Percentiles rank a stretch among this genome's conserved stretches.
Conservation (phyloP, 2,113 vertebrate species). For the Cyanoderma ruficeps region DNA sequence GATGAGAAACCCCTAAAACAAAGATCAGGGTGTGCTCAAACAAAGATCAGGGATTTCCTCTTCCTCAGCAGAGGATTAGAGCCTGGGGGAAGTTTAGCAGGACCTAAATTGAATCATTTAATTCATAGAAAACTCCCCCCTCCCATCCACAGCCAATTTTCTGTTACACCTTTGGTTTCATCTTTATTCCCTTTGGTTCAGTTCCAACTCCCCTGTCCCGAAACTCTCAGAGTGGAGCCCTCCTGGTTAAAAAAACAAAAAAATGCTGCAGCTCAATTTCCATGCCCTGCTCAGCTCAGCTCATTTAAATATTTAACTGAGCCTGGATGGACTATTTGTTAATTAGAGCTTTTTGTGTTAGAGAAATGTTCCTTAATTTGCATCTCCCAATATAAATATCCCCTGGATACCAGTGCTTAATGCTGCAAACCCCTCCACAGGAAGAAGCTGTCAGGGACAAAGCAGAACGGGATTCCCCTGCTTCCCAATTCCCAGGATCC, state of each 20-base stretch:
- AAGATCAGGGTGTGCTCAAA: neutral
- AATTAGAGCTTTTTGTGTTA: constrained; percentile 1
- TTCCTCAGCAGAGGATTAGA: neutral
- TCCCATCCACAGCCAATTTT: neutral
- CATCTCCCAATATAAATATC: neutral
- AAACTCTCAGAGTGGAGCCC: neutral
- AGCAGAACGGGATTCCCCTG: neutral
- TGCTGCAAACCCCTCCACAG: neutral
- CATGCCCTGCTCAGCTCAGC: neutral
- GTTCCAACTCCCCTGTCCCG: neutral
- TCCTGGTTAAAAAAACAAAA: neutral
- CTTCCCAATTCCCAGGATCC: neutral
- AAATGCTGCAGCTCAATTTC: neutral
- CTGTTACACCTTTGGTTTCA: neutral
- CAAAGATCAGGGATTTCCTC: neutral
- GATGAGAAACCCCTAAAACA: neutral
- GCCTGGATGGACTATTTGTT: neutral
- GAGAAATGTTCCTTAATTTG: neutral
- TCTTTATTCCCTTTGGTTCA: neutral
- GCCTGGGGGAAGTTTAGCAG: neutral
- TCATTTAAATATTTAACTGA: neutral
- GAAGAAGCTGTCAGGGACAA: neutral
- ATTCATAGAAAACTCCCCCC: neutral
- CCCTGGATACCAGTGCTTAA: neutral
- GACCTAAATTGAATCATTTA: neutral